A percentile compares a stretch with the other conserved stretches of the same genome.
Evolutionary conservation across 1,140 invertebrate species (phyloP).

Genomic region (Geopemphigus sp.): DNA sequence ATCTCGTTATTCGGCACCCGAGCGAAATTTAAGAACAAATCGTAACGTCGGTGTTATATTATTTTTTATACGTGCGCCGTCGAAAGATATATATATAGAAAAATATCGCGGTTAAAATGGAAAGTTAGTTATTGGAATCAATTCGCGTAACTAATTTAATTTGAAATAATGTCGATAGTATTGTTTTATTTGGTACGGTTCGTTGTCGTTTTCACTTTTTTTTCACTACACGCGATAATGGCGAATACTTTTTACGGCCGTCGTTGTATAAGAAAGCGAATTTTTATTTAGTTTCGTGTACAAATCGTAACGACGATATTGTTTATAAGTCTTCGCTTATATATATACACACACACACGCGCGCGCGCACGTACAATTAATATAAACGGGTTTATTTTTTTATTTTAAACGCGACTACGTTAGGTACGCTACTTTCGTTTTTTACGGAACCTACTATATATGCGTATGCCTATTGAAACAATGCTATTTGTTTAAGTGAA

Average conservation of each 20-base stretch:
- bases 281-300: background rate
- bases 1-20: background rate
- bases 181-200: conserved; percentile 1
- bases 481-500: background rate
- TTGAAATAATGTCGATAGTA: conserved; percentile 23
- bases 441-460: too few species aligned
- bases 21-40: background rate
- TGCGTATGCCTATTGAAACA: too few species aligned
- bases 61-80: background rate
- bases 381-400: too few species aligned
- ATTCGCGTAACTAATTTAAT: background rate
- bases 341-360: too few species aligned
- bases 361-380: too few species aligned
- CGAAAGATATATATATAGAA: background rate
- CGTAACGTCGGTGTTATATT: background rate
- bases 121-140: conserved; percentile 11
- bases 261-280: background rate
- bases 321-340: too few species aligned
- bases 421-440: too few species aligned
- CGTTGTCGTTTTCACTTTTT: conserved; percentile 29
- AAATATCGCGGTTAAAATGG: background rate
- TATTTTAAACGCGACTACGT: too few species aligned
- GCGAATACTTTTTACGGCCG: background rate
- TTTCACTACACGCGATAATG: background rate
- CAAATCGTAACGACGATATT: too few species aligned